These are phyloP conservation scores for Butorides virescens DNA, from an alignment of 2,113 vertebrate genomes.

Conservation along the genomic window DNA sequence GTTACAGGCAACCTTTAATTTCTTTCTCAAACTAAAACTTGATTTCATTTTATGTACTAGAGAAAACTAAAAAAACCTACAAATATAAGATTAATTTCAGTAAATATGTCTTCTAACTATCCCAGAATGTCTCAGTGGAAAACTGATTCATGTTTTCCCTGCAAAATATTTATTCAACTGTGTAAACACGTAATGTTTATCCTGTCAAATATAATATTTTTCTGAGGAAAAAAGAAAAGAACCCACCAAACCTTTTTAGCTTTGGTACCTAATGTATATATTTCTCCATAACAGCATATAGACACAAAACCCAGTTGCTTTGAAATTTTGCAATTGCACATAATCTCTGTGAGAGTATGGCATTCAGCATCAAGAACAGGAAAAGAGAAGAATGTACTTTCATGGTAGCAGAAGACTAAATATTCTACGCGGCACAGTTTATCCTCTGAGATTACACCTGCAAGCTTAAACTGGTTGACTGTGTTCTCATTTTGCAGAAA, in stretches of 20 bases:
- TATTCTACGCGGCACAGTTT: not conserved
- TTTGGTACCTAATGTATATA: not conserved
- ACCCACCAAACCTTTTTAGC: not conserved
- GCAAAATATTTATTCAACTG: constrained; percentile 2
- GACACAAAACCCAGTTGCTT: not conserved
- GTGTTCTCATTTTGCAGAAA: not conserved
- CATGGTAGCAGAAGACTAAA: not conserved
- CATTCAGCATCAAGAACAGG: not conserved
- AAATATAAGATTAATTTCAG: not conserved
- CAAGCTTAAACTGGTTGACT: not conserved
- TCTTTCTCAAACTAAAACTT: not conserved
- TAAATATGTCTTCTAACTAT: not conserved
- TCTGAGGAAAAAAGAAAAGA: not conserved
- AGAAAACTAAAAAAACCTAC: not conserved
- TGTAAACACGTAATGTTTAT: not conserved
- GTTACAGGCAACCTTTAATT: not conserved
- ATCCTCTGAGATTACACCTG: not conserved
- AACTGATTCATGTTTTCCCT: not conserved
- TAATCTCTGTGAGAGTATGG: not conserved
- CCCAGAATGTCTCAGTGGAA: not conserved
- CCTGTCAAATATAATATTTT: not conserved
- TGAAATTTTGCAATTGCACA: not conserved
- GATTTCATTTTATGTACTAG: not conserved
- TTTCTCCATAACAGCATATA: not conserved
- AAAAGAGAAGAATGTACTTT: not conserved